Conservation (phyloP, 2,797 vertebrate species). For the Argyrosomus regius region DNA sequence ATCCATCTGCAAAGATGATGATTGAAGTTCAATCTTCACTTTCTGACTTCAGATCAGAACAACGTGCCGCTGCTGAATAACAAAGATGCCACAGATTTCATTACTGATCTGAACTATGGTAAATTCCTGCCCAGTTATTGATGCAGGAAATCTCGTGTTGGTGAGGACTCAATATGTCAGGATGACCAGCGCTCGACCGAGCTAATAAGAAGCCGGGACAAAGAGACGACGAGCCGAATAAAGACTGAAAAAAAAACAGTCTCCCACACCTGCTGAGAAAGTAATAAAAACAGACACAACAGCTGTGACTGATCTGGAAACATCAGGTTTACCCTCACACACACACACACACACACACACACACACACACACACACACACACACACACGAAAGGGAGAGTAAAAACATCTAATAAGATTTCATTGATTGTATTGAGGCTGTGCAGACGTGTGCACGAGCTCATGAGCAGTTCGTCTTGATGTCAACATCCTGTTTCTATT, state of each 20-base stretch:
- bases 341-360: slow-evolving; percentile 19
- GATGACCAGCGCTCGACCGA: slow-evolving; percentile 63
- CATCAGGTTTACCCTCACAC: slow-evolving; percentile 18
- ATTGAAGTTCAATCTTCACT: slow-evolving; percentile 11
- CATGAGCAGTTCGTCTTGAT: neutral
- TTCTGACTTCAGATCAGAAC: slow-evolving; percentile 21
- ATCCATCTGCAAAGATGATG: neutral
- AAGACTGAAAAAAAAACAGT: slow-evolving; percentile 16
- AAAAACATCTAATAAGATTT: slow-evolving; percentile 66
- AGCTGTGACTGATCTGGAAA: slow-evolving; percentile 63
- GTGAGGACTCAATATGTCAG: slow-evolving; percentile 71
- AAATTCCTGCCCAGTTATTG: slow-evolving; percentile 54
- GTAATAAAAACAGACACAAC: slow-evolving; percentile 71
- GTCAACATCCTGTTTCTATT: slow-evolving; percentile 6
- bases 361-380: slow-evolving; percentile 29
- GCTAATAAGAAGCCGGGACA: slow-evolving; percentile 68
- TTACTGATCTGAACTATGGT: slow-evolving; percentile 57
- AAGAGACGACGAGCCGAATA: slow-evolving; percentile 52
- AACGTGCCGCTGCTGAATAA: slow-evolving; percentile 18
- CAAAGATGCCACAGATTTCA: slow-evolving; percentile 61
- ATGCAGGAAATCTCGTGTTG: slow-evolving; percentile 32
- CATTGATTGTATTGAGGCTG: slow-evolving; percentile 58
- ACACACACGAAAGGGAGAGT: slow-evolving; percentile 22
- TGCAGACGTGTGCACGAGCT: slow-evolving; percentile 17
- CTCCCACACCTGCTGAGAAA: slow-evolving; percentile 62